Evolutionary conservation across 2,113 vertebrate genomes (phyloP), one percentile per base, ranked within the genome.

Genomic region (Mesocricetus auratus): DNA sequence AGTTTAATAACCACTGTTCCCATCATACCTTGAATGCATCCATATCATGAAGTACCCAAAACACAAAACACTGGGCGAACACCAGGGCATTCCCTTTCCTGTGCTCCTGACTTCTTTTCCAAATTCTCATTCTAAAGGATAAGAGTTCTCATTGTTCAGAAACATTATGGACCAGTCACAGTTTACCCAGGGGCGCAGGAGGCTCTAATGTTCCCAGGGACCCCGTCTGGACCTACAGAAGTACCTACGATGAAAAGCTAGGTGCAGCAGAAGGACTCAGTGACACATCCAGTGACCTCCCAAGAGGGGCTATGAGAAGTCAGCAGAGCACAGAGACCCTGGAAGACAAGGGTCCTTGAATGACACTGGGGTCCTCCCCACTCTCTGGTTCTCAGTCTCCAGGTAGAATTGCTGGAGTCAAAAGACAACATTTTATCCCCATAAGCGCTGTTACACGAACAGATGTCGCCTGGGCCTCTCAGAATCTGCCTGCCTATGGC

Each of bases 321-420:
- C 26, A 19, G 39, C 74, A 42, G 11, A 56, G 33, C 10, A 36
- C 68, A 42, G 56, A 90, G 56, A 31, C 42, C 56, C 26, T 36
- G 47, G 39, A 15, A 66, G 13, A 17, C 45, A 60, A 16, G 6
- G 11, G 13, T 42, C 42, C 71, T 60, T 29, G n/a, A 66, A 75
- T 47, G 82, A 19, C 29, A 42, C 81, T 26, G 29, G 26, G n/a
- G n/a, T 39, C 22, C 4, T 5, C 17, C 75, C 68, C 10, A 3
- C 53, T 56, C 50, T 82, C 45, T 47, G 19, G 53, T 33, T 42
- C 75, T 94, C 66, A 60, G 62, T 79, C 90, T 95, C 42, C 69
- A 53, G 21, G 13, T 26, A 93, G 88, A 83, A 90, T 88, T 62
- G 26, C 78, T 24, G 58, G 47, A 36, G 60, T 64, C 64, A 19